A percentile compares a stretch with the other conserved stretches of the same genome.
Conservation (phyloP, 2,113 vertebrate species). For the Solea solea region DNA sequence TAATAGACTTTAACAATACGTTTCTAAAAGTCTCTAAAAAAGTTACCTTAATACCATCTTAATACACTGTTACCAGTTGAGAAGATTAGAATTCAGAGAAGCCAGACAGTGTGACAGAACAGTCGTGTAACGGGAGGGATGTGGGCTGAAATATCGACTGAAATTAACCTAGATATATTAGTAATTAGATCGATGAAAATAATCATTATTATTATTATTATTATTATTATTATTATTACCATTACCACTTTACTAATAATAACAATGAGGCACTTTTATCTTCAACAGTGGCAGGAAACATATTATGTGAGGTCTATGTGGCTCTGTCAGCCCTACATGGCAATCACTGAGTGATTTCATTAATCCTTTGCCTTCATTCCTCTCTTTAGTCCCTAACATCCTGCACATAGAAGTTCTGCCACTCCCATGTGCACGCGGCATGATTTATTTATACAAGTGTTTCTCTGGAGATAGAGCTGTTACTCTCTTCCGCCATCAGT, state of each 20-base stretch:
- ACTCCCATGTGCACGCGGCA: slow-evolving; percentile 42
- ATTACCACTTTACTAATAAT: not conserved
- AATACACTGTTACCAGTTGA: not conserved
- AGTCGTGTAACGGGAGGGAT: not conserved
- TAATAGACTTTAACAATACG: not conserved
- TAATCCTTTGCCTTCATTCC: slow-evolving; percentile 15
- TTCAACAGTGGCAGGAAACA: not conserved
- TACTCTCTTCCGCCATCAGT: slow-evolving; percentile 73
- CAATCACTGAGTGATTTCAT: slow-evolving; percentile 30
- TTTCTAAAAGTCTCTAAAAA: not conserved
- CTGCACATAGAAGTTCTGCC: slow-evolving; percentile 54
- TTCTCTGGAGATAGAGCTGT: slow-evolving; percentile 72
- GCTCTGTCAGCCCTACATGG: slow-evolving; percentile 10
- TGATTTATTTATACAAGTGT: slow-evolving; percentile 78
- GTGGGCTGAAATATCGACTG: too few relatives aligned
- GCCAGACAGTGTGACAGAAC: slow-evolving; percentile 12
- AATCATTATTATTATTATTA: too few relatives aligned
- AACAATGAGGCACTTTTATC: too few relatives aligned
- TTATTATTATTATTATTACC: not conserved
- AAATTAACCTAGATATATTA: not conserved
- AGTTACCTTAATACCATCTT: not conserved
- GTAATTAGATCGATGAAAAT: not conserved
- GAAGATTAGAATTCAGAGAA: too few relatives aligned
- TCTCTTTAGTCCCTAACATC: slow-evolving; percentile 7
- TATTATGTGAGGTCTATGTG: slow-evolving; percentile 9